Evolutionary conservation across 2,888 invertebrate species (phyloP), one percentile per base, ranked within the genome.

Genomic region (Acronicta psi): DNA sequence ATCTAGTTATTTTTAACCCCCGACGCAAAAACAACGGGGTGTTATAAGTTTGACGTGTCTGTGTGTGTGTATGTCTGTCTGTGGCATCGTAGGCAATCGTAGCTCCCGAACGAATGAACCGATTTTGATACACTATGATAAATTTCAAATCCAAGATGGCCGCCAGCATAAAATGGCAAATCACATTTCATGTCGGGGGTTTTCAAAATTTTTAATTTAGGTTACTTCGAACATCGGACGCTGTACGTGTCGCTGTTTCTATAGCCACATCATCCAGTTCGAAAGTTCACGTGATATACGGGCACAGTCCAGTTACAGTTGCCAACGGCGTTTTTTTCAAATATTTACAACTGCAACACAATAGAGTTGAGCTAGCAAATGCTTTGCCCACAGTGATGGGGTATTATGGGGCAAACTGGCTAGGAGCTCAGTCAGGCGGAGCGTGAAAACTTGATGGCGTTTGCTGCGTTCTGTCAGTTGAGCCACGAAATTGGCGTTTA

Each of bases 361-460:
- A 84, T 83, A 79, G 78, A 70, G 77, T 66, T 29, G 17, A 41
- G 54, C 46, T 40, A 29, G 11, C 11, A 29, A 29, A 34, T 34
- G n/a, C 34, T 34, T 34, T 49, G 59, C 51, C 56, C 29, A 63
- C 41, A 47, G 20, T 40, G n/a, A n/a, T n/a, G 17, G 42, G n/a
- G 16, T 18, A 31, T 45, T 50, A 45, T 46, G 16, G 37, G 54
- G 8, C 18, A 13, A 18, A n/a, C 42, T 46, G 52, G 57, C 25
- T 59, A 50, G 42, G 38, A 50, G 16, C 46, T 49, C 41, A 59
- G 54, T 57, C 34, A 56, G 52, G 66, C 62, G 60, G 60, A 63
- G 71, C 74, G 77, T 85, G 84, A 86, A 85, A 86, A 82, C 74
- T 88, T 87, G 81, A 86, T 87, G 81, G 61, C 68, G 60, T 78